A percentile compares a stretch with the other conserved stretches of the same genome.
phyloP scores from a whole-genome alignment of 2,113 vertebrate species.

The Bos taurus region DNA sequence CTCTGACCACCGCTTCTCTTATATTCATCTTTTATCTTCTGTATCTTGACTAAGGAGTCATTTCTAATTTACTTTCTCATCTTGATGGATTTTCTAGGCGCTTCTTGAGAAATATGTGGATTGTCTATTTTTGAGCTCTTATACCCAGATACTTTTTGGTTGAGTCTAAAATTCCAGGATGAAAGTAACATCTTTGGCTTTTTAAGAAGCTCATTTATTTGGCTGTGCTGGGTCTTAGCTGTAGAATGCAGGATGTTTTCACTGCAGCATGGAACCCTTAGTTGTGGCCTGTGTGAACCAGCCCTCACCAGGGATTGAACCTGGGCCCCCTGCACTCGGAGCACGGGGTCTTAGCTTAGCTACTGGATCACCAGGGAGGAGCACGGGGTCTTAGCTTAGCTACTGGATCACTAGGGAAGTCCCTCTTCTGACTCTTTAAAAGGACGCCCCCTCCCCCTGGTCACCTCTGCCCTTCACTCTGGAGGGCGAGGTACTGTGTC shows the following conservation, averaged over 20 bases:
- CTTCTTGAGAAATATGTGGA: neutral
- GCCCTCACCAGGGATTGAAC: neutral
- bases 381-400: neutral
- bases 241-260: neutral
- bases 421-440: neutral
- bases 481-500: neutral
- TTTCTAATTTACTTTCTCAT: neutral
- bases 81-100: neutral
- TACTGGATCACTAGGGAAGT: neutral
- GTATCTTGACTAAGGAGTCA: neutral
- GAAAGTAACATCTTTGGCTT: neutral
- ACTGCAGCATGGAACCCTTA: neutral
- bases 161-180: neutral
- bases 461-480: too few species aligned
- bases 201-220: neutral
- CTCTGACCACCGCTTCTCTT: neutral
- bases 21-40: neutral
- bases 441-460: accelerated
- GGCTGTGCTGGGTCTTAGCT: neutral
- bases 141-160: neutral
- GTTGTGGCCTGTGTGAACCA: neutral
- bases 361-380: neutral
- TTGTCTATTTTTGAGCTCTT: neutral
- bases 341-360: neutral
- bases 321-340: neutral